Percentiles rank a stretch among this genome's conserved stretches.
Evolutionary conservation across 30 jellyfish, hydroid and myxozoan species (phyloP).

Genomic region (Sanderia malayensis): DNA sequence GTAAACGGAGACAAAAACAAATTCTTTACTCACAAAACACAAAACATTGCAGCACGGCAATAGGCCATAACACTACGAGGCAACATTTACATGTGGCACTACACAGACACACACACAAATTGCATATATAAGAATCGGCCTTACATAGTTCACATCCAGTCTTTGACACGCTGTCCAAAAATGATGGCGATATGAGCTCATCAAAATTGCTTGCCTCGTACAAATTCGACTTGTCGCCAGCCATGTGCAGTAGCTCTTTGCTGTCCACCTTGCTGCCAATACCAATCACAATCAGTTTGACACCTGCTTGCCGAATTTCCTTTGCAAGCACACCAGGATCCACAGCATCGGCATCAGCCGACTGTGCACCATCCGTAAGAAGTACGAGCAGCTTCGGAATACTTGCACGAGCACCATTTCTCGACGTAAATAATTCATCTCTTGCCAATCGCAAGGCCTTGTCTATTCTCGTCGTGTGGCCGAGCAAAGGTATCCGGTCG

Average conservation of each 20-base stretch:
- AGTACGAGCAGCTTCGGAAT: slow-evolving; percentile 69
- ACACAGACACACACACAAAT: no score
- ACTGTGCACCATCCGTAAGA: slow-evolving; percentile 90
- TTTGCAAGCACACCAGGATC: slow-evolving; percentile 67
- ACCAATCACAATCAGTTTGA: slow-evolving; percentile 50
- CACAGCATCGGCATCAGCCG: slow-evolving; percentile 73
- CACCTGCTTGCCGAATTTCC: slow-evolving; percentile 54
- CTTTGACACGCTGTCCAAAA: slow-evolving; percentile 35
- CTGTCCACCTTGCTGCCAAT: slow-evolving; percentile 43
- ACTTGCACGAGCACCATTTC: slow-evolving; percentile 74
- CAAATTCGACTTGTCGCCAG: slow-evolving; percentile 52
- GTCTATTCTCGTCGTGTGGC: slow-evolving; percentile 88
- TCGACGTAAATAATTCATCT: slow-evolving; percentile 36
- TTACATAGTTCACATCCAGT: slow-evolving; percentile 17
- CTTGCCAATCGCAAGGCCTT: slow-evolving; percentile 80
- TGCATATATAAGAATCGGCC: no score
- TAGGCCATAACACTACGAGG: no score
- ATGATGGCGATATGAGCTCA: slow-evolving; percentile 46
- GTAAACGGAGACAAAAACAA: background rate
- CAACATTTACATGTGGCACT: no score
- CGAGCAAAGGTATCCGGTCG: slow-evolving; percentile 77
- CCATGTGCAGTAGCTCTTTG: slow-evolving; percentile 41
- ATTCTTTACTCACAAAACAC: no score
- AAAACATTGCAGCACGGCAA: no score
- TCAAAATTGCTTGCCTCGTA: slow-evolving; percentile 47